phyloP scores from a whole-genome alignment of 1,140 invertebrate species.

The Cardiocondyla obscurior region DNA sequence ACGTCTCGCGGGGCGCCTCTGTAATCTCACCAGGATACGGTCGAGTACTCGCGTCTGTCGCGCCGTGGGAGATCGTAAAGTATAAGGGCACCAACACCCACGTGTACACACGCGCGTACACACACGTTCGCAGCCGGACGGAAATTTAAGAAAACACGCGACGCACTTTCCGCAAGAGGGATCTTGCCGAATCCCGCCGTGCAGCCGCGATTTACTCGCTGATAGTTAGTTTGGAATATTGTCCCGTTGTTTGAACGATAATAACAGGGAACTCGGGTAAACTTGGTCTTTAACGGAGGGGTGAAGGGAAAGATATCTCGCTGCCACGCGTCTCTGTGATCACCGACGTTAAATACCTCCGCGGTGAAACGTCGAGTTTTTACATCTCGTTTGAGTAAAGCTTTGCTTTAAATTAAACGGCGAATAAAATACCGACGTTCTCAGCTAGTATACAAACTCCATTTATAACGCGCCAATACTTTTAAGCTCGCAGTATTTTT shows the following conservation, averaged over 20 bases:
- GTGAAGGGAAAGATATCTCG: too few species aligned
- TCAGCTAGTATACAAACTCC: neutral
- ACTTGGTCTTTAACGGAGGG: neutral
- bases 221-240: constrained; percentile 6
- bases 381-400: neutral
- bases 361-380: neutral
- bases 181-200: neutral
- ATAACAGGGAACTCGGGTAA: neutral
- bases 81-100: too few species aligned
- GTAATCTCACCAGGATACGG: constrained; percentile 17
- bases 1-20: constrained; percentile 17
- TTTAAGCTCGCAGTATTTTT: neutral
- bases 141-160: neutral
- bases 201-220: neutral
- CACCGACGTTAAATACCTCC: neutral
- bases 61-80: constrained; percentile 1
- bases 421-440: neutral
- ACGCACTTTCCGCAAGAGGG: neutral
- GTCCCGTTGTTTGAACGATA: constrained; percentile 18
- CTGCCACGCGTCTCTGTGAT: neutral
- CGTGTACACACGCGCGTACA: neutral
- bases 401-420: constrained; percentile 12
- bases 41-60: constrained; percentile 1
- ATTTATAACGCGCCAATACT: neutral
- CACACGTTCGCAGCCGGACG: neutral